Conservation (phyloP, 2,888 invertebrate genomes). For the Drosophila barbarae region DNA sequence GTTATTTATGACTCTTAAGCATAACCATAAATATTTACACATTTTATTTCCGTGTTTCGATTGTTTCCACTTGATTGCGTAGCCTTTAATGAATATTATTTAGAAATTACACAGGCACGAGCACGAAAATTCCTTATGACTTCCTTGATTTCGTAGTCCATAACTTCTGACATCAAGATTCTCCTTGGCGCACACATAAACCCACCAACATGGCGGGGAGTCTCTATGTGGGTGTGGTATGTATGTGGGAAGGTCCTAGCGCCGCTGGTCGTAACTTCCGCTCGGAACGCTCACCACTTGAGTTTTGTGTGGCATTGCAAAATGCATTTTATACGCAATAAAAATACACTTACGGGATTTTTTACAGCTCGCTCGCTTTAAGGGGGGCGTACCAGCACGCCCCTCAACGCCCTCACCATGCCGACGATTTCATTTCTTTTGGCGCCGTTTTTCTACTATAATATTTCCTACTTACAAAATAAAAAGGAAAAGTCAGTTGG, state of each 20-base stretch:
- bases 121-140: slow-evolving; percentile 30
- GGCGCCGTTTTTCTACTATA: slow-evolving; percentile 61
- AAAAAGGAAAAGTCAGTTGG: slow-evolving; percentile 58
- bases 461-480: slow-evolving; percentile 68
- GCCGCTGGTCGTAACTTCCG: slow-evolving; percentile 65
- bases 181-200: slow-evolving; percentile 30
- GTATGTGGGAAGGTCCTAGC: slow-evolving; percentile 32
- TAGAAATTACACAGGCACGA: slow-evolving; percentile 15
- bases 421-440: slow-evolving; percentile 46
- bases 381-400: slow-evolving; percentile 11
- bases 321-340: slow-evolving; percentile 74
- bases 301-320: slow-evolving; percentile 71
- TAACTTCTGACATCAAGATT: slow-evolving; percentile 43
- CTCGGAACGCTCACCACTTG: slow-evolving; percentile 65
- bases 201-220: slow-evolving; percentile 9
- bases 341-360: slow-evolving; percentile 70
- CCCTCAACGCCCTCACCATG: slow-evolving; percentile 13
- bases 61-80: slow-evolving; percentile 17
- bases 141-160: slow-evolving; percentile 28
- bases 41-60: slow-evolving; percentile 3
- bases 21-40: slow-evolving; percentile 13
- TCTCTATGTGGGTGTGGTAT: slow-evolving; percentile 17
- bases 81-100: slow-evolving; percentile 15
- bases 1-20: slow-evolving; percentile 7
- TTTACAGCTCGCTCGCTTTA: slow-evolving; percentile 59